These are phyloP conservation scores for Triplophysa bombifrons DNA, from an alignment of 2,797 vertebrate species.

Conservation along the genomic window DNA sequence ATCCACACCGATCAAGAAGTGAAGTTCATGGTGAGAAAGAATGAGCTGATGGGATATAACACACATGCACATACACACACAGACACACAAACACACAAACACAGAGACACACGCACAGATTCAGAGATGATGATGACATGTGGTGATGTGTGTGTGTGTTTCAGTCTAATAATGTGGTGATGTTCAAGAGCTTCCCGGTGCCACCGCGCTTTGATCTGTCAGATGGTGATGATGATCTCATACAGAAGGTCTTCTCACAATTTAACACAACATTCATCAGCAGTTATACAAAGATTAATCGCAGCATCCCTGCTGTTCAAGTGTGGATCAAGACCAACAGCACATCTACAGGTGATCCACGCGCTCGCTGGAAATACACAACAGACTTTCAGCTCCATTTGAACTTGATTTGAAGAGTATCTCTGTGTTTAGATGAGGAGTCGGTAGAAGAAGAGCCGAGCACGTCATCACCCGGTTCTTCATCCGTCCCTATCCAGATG, in stretches of 20 bases:
- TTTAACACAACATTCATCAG: slow-evolving; percentile 64
- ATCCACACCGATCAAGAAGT: slow-evolving; percentile 25
- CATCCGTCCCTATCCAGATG: slow-evolving; percentile 12
- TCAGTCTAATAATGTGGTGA: slow-evolving; percentile 74
- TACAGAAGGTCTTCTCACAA: slow-evolving; percentile 50
- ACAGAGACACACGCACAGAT: neutral
- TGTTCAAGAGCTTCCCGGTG: fast-evolving
- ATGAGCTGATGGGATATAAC: neutral
- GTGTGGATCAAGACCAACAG: slow-evolving; percentile 59
- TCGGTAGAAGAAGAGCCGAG: neutral
- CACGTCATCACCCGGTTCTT: neutral
- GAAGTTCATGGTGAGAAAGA: slow-evolving; percentile 63
- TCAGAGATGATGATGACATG: neutral
- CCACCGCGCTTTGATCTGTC: fast-evolving
- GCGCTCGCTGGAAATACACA: no score
- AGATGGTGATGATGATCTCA: slow-evolving; percentile 65
- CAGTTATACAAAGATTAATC: slow-evolving; percentile 73
- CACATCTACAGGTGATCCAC: slow-evolving; percentile 52
- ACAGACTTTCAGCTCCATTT: neutral
- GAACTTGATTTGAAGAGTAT: no score
- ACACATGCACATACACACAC: no score
- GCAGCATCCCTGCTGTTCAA: slow-evolving; percentile 31
- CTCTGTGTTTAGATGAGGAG: neutral
- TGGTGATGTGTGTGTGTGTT: neutral
- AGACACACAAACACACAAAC: no score